Conservation (phyloP, 2,888 invertebrate genomes). For the Lasioglossum lativentre region DNA sequence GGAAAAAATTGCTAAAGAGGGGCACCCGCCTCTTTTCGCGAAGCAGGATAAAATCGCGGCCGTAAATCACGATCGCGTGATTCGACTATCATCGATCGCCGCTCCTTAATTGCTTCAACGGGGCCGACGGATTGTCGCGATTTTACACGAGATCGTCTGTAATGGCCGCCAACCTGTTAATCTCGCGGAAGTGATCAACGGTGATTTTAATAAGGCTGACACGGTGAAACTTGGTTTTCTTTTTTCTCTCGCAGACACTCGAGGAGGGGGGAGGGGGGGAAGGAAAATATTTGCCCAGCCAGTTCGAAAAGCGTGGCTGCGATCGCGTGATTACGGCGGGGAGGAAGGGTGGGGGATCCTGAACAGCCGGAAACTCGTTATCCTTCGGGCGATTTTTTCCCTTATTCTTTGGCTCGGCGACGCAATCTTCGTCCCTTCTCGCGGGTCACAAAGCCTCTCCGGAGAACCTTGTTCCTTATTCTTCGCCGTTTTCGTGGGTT, state of each 20-base stretch:
- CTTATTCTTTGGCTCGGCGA: neutral
- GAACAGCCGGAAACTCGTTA: constrained; percentile 33
- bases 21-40: neutral
- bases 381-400: constrained; percentile 16
- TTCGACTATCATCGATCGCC: constrained; percentile 17
- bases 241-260: neutral
- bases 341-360: too few relatives aligned
- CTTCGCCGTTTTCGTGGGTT: neutral
- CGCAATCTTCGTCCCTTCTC: constrained; percentile 18
- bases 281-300: constrained; percentile 14
- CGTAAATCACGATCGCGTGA: constrained; percentile 37
- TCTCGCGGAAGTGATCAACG: constrained; percentile 5
- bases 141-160: constrained; percentile 10
- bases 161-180: constrained; percentile 20
- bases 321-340: neutral
- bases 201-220: neutral
- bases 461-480: neutral
- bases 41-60: neutral
- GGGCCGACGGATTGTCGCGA: constrained; percentile 4
- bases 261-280: too few relatives aligned
- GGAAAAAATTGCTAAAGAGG: neutral
- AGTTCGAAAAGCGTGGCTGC: neutral
- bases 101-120: constrained; percentile 3
- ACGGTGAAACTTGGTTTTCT: neutral
- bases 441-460: constrained; percentile 27